A percentile compares a stretch with the other conserved stretches of the same genome.
phyloP scores from a whole-genome alignment of 2,888 invertebrate genomes.

The Eilema depressum region DNA sequence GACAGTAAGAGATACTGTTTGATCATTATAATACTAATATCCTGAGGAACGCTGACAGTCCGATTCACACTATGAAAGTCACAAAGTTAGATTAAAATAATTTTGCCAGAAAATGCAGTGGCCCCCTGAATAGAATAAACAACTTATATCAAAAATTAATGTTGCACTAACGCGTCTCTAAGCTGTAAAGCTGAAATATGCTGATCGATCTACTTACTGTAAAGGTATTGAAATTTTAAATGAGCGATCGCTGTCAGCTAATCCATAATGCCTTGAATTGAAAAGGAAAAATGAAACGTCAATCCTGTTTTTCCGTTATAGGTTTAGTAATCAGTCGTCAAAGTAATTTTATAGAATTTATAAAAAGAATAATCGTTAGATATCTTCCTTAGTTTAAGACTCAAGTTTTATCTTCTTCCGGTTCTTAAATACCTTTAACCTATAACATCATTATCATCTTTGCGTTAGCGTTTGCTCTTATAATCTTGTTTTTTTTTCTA shows the following conservation, averaged over 20 bases:
- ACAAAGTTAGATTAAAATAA: no score
- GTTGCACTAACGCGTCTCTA: background rate
- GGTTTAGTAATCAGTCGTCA: background rate
- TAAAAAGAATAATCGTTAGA: background rate
- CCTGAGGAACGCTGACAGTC: no score
- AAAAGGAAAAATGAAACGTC: constrained; percentile 4
- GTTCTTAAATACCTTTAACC: no score
- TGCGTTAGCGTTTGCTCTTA: no score
- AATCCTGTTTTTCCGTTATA: background rate
- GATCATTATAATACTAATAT: no score
- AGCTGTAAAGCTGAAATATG: background rate
- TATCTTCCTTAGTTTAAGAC: background rate
- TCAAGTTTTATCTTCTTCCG: no score
- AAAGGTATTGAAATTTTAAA: constrained; percentile 10
- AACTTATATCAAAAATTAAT: background rate
- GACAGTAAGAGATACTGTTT: no score
- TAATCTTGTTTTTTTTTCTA: no score
- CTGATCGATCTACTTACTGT: constrained; percentile 12
- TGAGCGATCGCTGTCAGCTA: constrained; percentile 16
- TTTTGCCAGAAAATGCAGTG: no score
- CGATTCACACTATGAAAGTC: no score
- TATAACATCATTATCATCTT: no score
- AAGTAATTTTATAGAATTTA: background rate
- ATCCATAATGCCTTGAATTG: constrained; percentile 7
- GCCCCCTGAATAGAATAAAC: constrained; percentile 19